A percentile compares a stretch with the other conserved stretches of the same genome.
Conservation (phyloP, 2,888 invertebrate species). For the Dascillus cervinus region DNA sequence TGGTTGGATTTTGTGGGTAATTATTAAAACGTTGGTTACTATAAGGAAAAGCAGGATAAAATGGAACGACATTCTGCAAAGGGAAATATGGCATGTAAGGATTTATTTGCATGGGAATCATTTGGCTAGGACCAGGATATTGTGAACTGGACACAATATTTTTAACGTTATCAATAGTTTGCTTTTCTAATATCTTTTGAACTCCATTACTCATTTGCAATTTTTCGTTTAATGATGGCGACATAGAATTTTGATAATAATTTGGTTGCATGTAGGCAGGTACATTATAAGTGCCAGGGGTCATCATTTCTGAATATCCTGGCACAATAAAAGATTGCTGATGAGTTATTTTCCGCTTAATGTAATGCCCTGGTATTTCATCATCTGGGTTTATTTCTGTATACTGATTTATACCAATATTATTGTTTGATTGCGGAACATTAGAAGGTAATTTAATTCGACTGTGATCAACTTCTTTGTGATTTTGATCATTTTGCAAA, state of each 20-base stretch:
- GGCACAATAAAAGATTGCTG: slow-evolving; percentile 33
- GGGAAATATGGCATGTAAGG: slow-evolving; percentile 6
- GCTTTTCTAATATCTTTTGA: slow-evolving; percentile 23
- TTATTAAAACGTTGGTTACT: slow-evolving; percentile 4
- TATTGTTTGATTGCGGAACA: slow-evolving; percentile 1
- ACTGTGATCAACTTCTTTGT: slow-evolving; percentile 6
- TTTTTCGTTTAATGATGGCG: background rate
- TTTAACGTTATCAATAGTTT: slow-evolving; percentile 32
- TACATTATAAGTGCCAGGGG: background rate
- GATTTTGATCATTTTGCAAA: slow-evolving; percentile 22
- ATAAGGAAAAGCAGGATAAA: slow-evolving; percentile 3
- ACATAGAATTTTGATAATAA: background rate
- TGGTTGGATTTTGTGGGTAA: slow-evolving; percentile 4
- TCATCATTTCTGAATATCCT: background rate
- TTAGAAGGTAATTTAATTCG: slow-evolving; percentile 12
- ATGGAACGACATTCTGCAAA: background rate
- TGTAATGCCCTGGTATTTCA: slow-evolving; percentile 30
- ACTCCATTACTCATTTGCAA: background rate
- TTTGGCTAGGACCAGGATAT: slow-evolving; percentile 5
- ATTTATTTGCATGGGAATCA: slow-evolving; percentile 5
- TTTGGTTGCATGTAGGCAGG: background rate
- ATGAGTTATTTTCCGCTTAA: slow-evolving; percentile 37
- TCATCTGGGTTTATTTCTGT: slow-evolving; percentile 24
- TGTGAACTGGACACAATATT: slow-evolving; percentile 26
- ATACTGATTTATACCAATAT: slow-evolving; percentile 10